These are phyloP conservation scores for Egretta garzetta DNA, from an alignment of 2,113 vertebrate species.

Conservation along the genomic window DNA sequence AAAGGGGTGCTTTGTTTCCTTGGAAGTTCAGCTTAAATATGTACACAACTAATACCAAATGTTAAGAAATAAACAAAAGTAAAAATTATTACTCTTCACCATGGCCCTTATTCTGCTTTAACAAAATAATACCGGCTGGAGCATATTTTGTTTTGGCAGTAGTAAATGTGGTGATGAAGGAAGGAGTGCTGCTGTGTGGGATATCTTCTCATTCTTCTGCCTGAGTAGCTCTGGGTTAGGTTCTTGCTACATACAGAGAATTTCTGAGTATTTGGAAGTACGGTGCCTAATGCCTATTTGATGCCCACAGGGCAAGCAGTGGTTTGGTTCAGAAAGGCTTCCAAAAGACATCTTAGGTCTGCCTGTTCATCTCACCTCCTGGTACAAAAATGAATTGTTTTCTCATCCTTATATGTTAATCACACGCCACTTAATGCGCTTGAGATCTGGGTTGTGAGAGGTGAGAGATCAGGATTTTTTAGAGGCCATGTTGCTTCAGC, in stretches of 20 bases:
- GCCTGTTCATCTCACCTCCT: neutral
- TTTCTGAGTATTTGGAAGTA: fast-evolving
- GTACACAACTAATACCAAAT: neutral
- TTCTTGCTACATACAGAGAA: fast-evolving
- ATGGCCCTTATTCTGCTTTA: neutral
- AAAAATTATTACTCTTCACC: fast-evolving
- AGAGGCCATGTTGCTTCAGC: fast-evolving
- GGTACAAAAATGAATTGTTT: fast-evolving
- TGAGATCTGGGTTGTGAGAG: neutral
- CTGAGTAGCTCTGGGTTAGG: neutral
- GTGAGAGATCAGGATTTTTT: neutral
- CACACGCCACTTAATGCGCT: fast-evolving
- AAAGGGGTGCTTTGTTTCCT: neutral
- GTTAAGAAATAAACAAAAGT: neutral
- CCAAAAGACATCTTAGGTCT: fast-evolving
- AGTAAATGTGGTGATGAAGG: no score
- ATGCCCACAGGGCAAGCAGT: fast-evolving
- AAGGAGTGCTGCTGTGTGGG: neutral
- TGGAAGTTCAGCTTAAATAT: neutral
- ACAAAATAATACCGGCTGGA: fast-evolving
- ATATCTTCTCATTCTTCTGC: neutral
- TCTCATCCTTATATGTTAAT: fast-evolving
- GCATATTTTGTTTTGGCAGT: fast-evolving
- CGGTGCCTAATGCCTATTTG: fast-evolving
- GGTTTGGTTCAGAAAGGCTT: neutral